Base-by-base conservation (phyloP, 2,113 vertebrate genomes). In the Hippoglossus stenolepis region DNA sequence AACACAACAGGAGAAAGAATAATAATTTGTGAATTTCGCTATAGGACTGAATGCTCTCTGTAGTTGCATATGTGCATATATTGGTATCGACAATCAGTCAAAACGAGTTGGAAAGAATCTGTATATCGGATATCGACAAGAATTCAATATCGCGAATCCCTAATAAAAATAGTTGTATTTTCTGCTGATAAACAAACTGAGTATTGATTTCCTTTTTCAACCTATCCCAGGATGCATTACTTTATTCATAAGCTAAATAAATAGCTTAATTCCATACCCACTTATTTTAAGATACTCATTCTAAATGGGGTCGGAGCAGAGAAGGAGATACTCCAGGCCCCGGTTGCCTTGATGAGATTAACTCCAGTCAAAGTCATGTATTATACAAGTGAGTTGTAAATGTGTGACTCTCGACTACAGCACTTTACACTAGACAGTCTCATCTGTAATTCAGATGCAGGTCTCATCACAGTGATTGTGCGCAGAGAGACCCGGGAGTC, bases 401-500 rank as follows among this genome's bases (percentile, higher is more conserved):
- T 63, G 14, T 77, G 54, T 5, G 71, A 61, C 43, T 82, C 70
- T 1, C 3, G 38, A 79, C 72, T 73, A 59, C 71, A 51, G 73
- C 61, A 15, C 54, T 81, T 85, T 58, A 77, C 69, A 66, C 63
- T 17, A 20, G 58, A 65, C 23, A 0, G 53, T 54, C 76, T 87
- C 71, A 75, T 83, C 73, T 84, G 83, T 73, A 72, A 80, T 84
- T 88, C 75, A 84, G 78, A 87, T 63, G 65, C 78, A 69, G 65
- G 56, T 65, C 71, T 82, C 80, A 71, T 83, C 77, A 63, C 60
- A 72, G 31, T 58, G 67, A 76, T 53, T 54, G 64, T 38, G 65
- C 17, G 56, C 69, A 66, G 53, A 78, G 40, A 65, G 40, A 43
- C 58, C n/a, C 59, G 47, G 47, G 58, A 66, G 72, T 76, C 60